Evolutionary conservation across 2,888 invertebrate genomes (phyloP).

Genomic region (Busseola fusca): DNA sequence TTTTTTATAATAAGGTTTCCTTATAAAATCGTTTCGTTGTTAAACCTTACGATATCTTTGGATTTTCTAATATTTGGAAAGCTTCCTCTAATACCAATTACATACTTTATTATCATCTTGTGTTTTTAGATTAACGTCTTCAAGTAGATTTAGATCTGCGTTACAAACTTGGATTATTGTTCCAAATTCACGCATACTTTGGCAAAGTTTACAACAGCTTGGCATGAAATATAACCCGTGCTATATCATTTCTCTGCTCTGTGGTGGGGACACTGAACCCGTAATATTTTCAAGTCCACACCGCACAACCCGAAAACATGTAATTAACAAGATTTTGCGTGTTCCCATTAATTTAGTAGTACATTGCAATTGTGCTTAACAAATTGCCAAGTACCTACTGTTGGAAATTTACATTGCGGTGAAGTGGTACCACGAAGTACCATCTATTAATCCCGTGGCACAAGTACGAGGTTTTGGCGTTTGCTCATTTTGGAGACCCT

Average conservation of each 20-base stretch:
- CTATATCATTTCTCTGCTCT: slow-evolving; percentile 36
- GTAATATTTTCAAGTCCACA: slow-evolving; percentile 50
- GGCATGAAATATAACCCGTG: slow-evolving; percentile 21
- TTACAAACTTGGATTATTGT: slow-evolving; percentile 28
- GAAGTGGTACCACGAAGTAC: slow-evolving; percentile 51
- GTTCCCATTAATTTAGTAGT: slow-evolving; percentile 58
- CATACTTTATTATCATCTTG: slow-evolving; percentile 6
- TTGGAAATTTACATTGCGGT: slow-evolving; percentile 67
- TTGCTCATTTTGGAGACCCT: slow-evolving; percentile 69
- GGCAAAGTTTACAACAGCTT: slow-evolving; percentile 43
- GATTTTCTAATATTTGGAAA: not conserved
- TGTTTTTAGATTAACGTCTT: slow-evolving; percentile 8
- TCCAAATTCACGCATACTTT: slow-evolving; percentile 36
- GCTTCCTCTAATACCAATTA: not conserved
- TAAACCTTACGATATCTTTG: slow-evolving; percentile 1
- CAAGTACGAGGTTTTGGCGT: slow-evolving; percentile 62
- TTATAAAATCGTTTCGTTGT: slow-evolving; percentile 25
- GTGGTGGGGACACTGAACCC: slow-evolving; percentile 28
- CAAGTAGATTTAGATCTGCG: slow-evolving; percentile 11
- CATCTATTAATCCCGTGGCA: slow-evolving; percentile 62
- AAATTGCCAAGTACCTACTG: slow-evolving; percentile 55
- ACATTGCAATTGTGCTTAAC: slow-evolving; percentile 61
- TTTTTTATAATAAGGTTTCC: slow-evolving; percentile 33
- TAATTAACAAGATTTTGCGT: slow-evolving; percentile 61
- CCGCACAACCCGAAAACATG: slow-evolving; percentile 53